Evolutionary conservation across 2,113 vertebrate genomes (phyloP).

Genomic region (Ptychochromis oligacanthus): DNA sequence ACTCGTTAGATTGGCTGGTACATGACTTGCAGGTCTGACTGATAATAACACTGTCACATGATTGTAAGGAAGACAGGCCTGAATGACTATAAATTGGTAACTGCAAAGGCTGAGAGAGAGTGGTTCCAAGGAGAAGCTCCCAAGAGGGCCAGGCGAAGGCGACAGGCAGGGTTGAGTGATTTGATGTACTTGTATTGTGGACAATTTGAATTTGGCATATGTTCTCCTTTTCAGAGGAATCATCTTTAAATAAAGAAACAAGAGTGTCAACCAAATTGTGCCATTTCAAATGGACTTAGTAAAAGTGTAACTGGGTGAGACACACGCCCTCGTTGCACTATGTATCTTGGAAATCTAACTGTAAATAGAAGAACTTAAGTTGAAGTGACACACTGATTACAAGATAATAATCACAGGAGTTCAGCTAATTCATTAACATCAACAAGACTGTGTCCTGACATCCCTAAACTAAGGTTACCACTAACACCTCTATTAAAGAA

Average conservation of each 20-base stretch:
- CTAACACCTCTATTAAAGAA: background rate
- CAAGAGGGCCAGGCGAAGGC: background rate
- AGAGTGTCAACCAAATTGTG: no score
- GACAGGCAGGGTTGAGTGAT: background rate
- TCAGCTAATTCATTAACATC: background rate
- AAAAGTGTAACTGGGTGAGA: background rate
- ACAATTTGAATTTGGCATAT: background rate
- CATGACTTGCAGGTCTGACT: background rate
- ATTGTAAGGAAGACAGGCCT: background rate
- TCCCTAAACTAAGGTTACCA: background rate
- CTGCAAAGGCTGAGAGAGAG: background rate
- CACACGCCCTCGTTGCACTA: background rate
- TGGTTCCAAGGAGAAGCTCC: background rate
- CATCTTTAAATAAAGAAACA: background rate
- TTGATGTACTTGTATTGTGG: background rate
- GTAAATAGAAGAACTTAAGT: background rate
- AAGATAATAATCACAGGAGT: no score
- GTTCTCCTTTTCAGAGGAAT: background rate
- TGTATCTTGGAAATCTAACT: background rate
- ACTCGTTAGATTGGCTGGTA: background rate
- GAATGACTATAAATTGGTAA: background rate
- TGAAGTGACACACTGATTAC: no score
- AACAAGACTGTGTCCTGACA: background rate
- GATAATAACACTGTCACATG: background rate
- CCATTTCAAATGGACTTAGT: background rate